A percentile compares a stretch with the other conserved stretches of the same genome.
These are phyloP conservation scores for Pelodiscus sinensis DNA, from an alignment of 2,113 vertebrate species.

Conservation along the genomic window DNA sequence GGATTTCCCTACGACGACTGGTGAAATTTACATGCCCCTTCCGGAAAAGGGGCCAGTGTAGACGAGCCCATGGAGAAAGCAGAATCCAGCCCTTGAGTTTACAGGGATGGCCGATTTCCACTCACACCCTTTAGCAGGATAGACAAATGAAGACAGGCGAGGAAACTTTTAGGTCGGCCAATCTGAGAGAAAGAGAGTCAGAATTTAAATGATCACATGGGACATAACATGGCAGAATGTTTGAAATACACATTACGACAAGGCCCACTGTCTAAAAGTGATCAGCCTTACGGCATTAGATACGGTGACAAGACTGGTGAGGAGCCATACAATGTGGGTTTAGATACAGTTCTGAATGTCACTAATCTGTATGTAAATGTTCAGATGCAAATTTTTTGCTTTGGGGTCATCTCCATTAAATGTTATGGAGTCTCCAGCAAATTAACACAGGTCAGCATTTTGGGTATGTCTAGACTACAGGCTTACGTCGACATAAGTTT, in stretches of 20 bases:
- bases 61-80: too few species aligned
- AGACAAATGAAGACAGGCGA: not conserved
- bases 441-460: not conserved
- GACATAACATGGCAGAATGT: not conserved
- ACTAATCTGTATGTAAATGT: not conserved
- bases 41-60: too few species aligned
- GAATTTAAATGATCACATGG: not conserved
- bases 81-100: fast-evolving
- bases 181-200: not conserved
- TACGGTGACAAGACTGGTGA: not conserved
- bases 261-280: not conserved
- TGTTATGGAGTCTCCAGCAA: fast-evolving
- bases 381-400: not conserved
- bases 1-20: too few species aligned
- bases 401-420: not conserved
- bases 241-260: not conserved
- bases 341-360: not conserved
- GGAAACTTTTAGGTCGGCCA: not conserved
- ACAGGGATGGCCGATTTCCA: not conserved
- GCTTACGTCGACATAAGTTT: too few species aligned
- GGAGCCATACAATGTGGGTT: not conserved
- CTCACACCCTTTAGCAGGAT: not conserved
- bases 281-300: fast-evolving
- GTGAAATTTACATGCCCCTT: too few species aligned
- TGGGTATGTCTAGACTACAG: too few species aligned